These are phyloP conservation scores for Clunio marinus DNA, from an alignment of 2,888 invertebrate genomes.

Conservation along the genomic window DNA sequence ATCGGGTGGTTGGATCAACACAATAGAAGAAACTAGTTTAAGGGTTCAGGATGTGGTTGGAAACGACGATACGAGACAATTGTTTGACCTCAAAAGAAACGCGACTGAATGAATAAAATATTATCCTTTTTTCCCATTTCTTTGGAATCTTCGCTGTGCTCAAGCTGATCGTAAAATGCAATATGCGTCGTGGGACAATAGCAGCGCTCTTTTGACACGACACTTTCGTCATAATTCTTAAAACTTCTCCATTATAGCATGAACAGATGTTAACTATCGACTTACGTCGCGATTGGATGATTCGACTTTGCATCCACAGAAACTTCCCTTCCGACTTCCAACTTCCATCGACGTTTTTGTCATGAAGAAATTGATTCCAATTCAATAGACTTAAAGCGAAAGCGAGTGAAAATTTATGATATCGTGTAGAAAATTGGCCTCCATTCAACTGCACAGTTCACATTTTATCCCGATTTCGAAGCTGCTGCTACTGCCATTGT, in stretches of 20 bases:
- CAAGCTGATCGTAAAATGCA: background rate
- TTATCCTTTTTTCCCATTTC: background rate
- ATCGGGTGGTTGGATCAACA: no score
- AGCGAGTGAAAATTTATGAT: conserved; percentile 21
- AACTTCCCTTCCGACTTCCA: background rate
- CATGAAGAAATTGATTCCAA: conserved; percentile 19
- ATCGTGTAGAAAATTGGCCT: conserved; percentile 38
- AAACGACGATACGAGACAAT: background rate
- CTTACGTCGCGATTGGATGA: background rate
- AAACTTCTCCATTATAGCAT: background rate
- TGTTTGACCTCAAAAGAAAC: conserved; percentile 4
- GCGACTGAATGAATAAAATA: background rate
- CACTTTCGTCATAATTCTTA: background rate
- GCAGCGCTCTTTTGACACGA: background rate
- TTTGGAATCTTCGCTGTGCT: no score
- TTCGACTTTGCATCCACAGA: background rate
- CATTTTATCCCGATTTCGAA: background rate
- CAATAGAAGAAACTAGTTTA: background rate
- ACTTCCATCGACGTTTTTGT: no score
- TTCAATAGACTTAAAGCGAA: conserved; percentile 16
- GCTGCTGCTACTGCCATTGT: background rate
- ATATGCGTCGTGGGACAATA: background rate
- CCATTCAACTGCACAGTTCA: conserved; percentile 25
- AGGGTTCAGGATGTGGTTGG: background rate
- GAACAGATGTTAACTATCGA: background rate